Base-by-base conservation (phyloP, 2,888 invertebrate genomes). In the Dynastes grantii region DNA sequence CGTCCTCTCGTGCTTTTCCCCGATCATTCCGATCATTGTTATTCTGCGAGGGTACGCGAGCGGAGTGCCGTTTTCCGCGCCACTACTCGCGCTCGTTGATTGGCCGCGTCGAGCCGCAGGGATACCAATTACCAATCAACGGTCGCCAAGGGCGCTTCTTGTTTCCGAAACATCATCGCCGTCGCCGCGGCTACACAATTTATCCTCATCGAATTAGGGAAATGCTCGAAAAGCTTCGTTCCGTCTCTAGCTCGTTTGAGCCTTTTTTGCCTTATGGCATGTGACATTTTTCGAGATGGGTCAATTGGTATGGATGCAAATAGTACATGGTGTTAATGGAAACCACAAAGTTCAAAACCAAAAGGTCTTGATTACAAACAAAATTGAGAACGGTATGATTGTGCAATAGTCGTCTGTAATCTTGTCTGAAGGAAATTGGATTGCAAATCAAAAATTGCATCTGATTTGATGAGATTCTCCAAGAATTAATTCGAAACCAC, bases 31-130 rank as follows among this genome's bases (percentile, higher is more conserved):
- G 32, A 37, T 75, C 78, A 88, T 88, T 88, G 88, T 87, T 88
- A 88, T 88, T 88, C 88, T 83, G 84, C 79, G 81, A 85, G 84
- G 84, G 88, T 86, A 82, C 81, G 83, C 86, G 87, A 86, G 81
- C 81, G 83, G 86, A 87, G 87, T 88, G 87, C 86, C 87, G 87
- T 86, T 88, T 88, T 88, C 87, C 87, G 88, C 88, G 86, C 88
- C 86, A 87, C 87, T 87, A 86, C 86, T 85, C 87, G 84, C 87
- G 87, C 86, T 85, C 87, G 86, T 86, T 88, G 88, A 88, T 88
- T 88, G 88, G 88, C 84, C 85, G 85, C 84, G 82, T 78, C 80
- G 83, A 85, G 85, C 86, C 87, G 86, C 85, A 84, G 87, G 87
- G 88, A 87, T 86, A 87, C 68, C 85, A 84, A 84, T 85, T 84